phyloP scores from a whole-genome alignment of 2,888 invertebrate species.

The Amphipoea lucens region DNA sequence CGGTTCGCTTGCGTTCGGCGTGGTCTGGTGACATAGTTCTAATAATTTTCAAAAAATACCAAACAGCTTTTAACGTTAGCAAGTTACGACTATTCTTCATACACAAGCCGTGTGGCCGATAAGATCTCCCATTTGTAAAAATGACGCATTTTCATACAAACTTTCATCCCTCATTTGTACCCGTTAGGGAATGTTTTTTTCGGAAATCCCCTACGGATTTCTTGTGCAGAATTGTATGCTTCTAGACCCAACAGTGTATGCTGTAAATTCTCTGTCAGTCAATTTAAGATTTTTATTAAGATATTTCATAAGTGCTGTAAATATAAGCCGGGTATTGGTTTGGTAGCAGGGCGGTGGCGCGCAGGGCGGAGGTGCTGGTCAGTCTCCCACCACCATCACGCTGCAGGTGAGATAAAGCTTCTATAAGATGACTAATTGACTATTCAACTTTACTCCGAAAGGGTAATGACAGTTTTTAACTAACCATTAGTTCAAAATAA shows the following conservation, averaged over 20 bases:
- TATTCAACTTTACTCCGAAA: background rate
- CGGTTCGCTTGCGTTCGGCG: background rate
- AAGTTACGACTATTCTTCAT: background rate
- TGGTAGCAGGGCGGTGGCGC: constrained; percentile 81
- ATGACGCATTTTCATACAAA: background rate
- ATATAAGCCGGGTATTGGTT: constrained; percentile 78
- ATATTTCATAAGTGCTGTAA: constrained; percentile 65
- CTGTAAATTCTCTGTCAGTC: background rate
- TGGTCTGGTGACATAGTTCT: background rate
- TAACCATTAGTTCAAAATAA: background rate
- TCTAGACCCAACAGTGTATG: background rate
- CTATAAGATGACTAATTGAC: background rate
- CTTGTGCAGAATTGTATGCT: background rate
- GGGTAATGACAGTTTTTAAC: background rate
- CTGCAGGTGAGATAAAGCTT: constrained; percentile 80
- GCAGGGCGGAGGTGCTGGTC: constrained; percentile 75
- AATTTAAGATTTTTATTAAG: background rate
- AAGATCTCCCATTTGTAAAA: background rate
- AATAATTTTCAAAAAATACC: background rate
- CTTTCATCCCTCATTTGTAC: background rate
- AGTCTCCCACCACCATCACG: constrained; percentile 85
- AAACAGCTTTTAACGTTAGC: background rate
- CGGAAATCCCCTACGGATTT: background rate
- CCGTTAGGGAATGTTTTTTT: background rate
- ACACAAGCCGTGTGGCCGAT: background rate